Evolutionary conservation across 2,888 invertebrate genomes (phyloP).

Genomic region (Noctua janthina): DNA sequence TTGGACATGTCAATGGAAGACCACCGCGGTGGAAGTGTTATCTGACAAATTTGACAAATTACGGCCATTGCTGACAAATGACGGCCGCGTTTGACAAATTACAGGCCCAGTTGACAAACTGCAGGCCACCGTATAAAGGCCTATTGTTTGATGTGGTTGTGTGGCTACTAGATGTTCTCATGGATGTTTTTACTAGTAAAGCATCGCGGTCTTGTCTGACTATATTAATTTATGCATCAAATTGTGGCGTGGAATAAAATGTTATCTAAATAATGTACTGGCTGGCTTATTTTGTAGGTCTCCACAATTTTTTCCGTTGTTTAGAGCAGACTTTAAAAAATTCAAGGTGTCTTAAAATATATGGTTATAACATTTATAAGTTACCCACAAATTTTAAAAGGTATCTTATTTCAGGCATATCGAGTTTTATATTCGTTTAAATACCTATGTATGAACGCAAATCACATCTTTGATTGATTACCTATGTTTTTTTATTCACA

Average conservation of each 20-base stretch:
- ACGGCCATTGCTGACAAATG: constrained; percentile 77
- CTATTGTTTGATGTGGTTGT: constrained; percentile 57
- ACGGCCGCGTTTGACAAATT: constrained; percentile 63
- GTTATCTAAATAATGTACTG: not conserved
- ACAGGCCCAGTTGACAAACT: constrained; percentile 60
- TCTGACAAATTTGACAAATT: constrained; percentile 83
- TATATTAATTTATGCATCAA: not conserved
- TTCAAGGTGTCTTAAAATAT: constrained; percentile 15
- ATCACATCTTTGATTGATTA: constrained; percentile 20
- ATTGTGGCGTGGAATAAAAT: not conserved
- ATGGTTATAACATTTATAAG: not conserved
- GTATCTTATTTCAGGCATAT: constrained; percentile 24
- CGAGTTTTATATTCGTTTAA: not conserved
- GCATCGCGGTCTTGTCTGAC: not conserved
- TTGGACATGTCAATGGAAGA: constrained; percentile 51
- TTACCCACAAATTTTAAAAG: not conserved
- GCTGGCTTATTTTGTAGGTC: not conserved
- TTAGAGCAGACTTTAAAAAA: constrained; percentile 4
- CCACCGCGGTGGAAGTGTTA: constrained; percentile 72
- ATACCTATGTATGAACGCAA: not conserved
- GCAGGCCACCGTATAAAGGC: constrained; percentile 53
- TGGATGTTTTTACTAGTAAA: not conserved
- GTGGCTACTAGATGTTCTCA: constrained; percentile 30
- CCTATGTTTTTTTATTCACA: not conserved
- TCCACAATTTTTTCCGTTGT: no score